Percentiles rank a stretch among this genome's conserved stretches.
Evolutionary conservation across 1,140 invertebrate species (phyloP).

Genomic region (Caenorhabditis latens): DNA sequence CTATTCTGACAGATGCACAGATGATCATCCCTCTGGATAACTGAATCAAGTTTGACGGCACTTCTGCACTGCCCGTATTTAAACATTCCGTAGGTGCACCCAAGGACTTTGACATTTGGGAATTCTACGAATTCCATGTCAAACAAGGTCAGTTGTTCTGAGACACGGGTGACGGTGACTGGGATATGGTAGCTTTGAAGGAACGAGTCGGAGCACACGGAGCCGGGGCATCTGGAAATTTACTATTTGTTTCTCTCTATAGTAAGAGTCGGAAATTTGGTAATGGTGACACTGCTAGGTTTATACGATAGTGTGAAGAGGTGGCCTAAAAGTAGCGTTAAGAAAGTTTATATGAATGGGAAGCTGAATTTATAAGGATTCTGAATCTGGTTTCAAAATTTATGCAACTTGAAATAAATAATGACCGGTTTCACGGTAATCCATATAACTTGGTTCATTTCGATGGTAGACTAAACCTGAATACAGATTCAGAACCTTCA

Average conservation of each 20-base stretch:
- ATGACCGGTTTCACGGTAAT: too few species aligned
- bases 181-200: neutral
- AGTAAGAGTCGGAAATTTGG: too few species aligned
- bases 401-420: too few species aligned
- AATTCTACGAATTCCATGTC: neutral
- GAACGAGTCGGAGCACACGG: neutral
- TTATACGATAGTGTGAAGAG: too few species aligned
- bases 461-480: too few species aligned
- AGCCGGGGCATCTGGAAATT: constrained; percentile 13
- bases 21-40: neutral
- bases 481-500: too few species aligned
- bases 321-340: too few species aligned
- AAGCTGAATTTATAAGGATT: neutral
- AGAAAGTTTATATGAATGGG: too few species aligned
- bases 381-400: too few species aligned
- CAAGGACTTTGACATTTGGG: neutral
- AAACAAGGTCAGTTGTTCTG: neutral
- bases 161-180: neutral
- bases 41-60: neutral
- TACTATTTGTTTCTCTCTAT: too few species aligned
- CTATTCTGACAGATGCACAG: neutral
- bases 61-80: neutral
- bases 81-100: constrained; percentile 23
- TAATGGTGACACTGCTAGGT: too few species aligned
- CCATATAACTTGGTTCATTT: too few species aligned